Evolutionary conservation across 2,113 vertebrate species (phyloP).

Genomic region (Neodontobutis hainanensis): DNA sequence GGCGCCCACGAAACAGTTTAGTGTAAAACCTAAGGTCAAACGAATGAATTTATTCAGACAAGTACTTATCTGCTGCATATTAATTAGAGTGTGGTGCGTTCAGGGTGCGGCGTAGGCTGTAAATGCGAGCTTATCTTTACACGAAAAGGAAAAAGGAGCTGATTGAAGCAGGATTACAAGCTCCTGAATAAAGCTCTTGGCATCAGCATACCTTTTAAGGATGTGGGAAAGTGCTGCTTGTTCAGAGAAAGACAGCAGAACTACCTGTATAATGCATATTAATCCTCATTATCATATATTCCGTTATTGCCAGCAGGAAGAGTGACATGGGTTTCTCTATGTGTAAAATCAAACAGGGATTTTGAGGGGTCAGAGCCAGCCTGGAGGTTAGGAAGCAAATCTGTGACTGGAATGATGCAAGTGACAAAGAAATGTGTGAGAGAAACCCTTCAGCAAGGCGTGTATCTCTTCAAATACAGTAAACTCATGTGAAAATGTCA

Average conservation of each 20-base stretch:
- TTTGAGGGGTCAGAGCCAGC: not conserved
- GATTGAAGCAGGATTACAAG: constrained; percentile 81
- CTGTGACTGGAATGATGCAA: constrained; percentile 8
- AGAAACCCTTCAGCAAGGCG: constrained; percentile 11
- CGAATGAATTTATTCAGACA: constrained; percentile 75
- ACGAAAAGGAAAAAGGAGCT: constrained; percentile 72
- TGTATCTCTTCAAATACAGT: not conserved
- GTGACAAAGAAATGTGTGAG: not conserved
- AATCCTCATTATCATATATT: constrained; percentile 16
- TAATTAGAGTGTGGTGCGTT: constrained; percentile 71
- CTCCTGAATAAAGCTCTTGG: constrained; percentile 75
- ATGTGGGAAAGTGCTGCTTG: constrained; percentile 57
- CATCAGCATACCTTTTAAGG: constrained; percentile 69
- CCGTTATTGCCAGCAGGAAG: constrained; percentile 9
- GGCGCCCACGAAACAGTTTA: constrained; percentile 68
- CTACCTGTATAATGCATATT: constrained; percentile 29
- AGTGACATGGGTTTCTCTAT: constrained; percentile 10
- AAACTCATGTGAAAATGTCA: constrained; percentile 2
- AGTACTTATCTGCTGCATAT: constrained; percentile 80
- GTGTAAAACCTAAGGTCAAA: constrained; percentile 78
- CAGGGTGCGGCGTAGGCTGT: constrained; percentile 61
- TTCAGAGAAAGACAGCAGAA: constrained; percentile 51
- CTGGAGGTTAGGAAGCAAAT: not conserved
- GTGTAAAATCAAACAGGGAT: constrained; percentile 6
- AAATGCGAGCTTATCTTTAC: constrained; percentile 80